Evolutionary conservation across 2,113 vertebrate species (phyloP).

Genomic region (Pseudopodoces humilis): DNA sequence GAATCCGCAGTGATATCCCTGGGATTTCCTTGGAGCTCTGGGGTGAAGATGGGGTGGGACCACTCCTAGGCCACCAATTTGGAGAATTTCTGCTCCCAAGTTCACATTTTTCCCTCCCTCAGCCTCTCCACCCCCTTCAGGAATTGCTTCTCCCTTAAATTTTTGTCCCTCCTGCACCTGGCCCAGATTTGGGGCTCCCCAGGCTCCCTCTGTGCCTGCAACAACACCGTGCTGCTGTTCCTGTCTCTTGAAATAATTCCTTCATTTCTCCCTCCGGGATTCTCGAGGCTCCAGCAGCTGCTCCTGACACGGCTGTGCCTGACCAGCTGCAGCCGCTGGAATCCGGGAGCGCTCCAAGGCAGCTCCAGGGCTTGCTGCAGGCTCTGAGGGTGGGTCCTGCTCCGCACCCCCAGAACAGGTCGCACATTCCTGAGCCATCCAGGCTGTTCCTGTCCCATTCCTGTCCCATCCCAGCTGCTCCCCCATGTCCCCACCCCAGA

Average conservation of each 20-base stretch:
- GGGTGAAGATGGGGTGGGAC: background rate
- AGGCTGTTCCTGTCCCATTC: background rate
- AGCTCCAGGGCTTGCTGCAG: background rate
- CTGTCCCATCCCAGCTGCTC: background rate
- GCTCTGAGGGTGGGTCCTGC: background rate
- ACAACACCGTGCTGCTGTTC: background rate
- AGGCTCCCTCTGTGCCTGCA: background rate
- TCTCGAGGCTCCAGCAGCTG: background rate
- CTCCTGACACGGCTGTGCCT: rapidly evolving
- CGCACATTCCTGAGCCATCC: background rate
- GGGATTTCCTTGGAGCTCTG: background rate
- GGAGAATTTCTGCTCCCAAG: background rate
- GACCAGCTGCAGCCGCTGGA: background rate
- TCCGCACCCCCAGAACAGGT: background rate
- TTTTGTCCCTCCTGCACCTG: background rate
- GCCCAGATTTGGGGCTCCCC: background rate
- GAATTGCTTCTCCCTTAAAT: background rate
- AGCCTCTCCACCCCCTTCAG: background rate
- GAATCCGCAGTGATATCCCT: background rate
- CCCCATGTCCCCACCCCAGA: background rate
- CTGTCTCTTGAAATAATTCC: background rate
- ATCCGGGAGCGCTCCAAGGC: background rate
- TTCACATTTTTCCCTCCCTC: background rate
- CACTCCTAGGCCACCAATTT: background rate
- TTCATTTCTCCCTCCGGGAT: background rate